These are phyloP conservation scores for Malurus elegans DNA, from an alignment of 2,113 vertebrate species.

Conservation along the genomic window DNA sequence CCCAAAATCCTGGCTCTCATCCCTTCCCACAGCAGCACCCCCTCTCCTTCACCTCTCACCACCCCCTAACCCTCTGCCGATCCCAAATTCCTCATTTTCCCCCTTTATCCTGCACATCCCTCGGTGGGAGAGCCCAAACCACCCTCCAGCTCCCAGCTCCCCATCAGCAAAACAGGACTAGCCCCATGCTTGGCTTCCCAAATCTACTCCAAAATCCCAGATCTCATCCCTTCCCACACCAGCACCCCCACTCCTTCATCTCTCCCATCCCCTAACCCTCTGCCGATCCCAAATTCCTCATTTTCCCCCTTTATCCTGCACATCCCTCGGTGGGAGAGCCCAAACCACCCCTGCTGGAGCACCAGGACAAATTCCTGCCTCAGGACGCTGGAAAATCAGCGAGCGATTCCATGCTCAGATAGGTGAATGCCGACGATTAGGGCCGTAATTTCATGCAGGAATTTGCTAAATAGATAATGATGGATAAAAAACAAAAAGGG, in stretches of 20 bases:
- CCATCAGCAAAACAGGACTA: fast-evolving
- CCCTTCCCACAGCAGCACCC: neutral
- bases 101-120: fast-evolving
- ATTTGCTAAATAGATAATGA: neutral
- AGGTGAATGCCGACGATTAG: neutral
- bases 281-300: too few relatives aligned
- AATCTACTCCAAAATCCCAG: fast-evolving
- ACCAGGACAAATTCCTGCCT: neutral
- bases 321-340: fast-evolving
- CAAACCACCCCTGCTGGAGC: fast-evolving
- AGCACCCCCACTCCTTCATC: neutral
- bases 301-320: too few relatives aligned
- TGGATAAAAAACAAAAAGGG: neutral
- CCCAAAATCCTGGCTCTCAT: fast-evolving
- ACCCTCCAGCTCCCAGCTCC: fast-evolving
- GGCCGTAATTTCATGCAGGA: neutral
- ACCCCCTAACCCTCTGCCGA: fast-evolving
- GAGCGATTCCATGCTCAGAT: fast-evolving
- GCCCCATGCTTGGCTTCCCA: fast-evolving
- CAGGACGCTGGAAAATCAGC: neutral
- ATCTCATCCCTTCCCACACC: neutral
- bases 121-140: fast-evolving
- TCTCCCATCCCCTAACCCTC: too few relatives aligned
- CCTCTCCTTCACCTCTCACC: neutral
- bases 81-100: neutral